Percentiles rank a stretch among this genome's conserved stretches.
phyloP scores from a whole-genome alignment of 1,140 invertebrate species.

The Patella vulgata region DNA sequence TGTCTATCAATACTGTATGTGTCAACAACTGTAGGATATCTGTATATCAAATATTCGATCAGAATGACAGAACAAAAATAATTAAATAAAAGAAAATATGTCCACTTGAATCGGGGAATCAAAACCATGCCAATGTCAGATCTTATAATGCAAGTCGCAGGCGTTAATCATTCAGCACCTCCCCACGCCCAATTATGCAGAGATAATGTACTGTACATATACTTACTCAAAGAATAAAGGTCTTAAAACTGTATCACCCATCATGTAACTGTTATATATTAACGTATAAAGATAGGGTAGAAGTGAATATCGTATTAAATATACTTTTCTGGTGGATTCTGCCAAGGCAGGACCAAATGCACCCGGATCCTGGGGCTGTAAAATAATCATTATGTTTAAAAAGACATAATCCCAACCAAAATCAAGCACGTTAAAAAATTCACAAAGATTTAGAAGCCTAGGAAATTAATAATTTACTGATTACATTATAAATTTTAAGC shows the following conservation, averaged over 20 bases:
- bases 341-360: conserved; percentile 29
- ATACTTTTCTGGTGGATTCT: conserved; percentile 69
- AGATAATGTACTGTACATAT: not conserved
- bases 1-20: conserved; percentile 39
- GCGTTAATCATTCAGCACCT: too few relatives aligned
- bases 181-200: too few relatives aligned
- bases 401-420: too few relatives aligned
- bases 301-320: conserved; percentile 77
- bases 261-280: conserved; percentile 77
- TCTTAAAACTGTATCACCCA: conserved; percentile 78
- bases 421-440: too few relatives aligned
- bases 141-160: too few relatives aligned
- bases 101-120: too few relatives aligned
- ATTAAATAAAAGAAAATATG: too few relatives aligned
- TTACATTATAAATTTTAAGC: too few relatives aligned
- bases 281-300: conserved; percentile 86
- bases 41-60: conserved; percentile 12
- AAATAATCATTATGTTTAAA: not conserved
- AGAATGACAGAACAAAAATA: too few relatives aligned
- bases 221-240: conserved; percentile 75
- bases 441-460: too few relatives aligned
- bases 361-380: conserved; percentile 56
- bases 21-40: conserved; percentile 47
- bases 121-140: too few relatives aligned
- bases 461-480: too few relatives aligned